Conservation (phyloP, 2,797 vertebrate genomes). For the Coccyzus lansbergi region DNA sequence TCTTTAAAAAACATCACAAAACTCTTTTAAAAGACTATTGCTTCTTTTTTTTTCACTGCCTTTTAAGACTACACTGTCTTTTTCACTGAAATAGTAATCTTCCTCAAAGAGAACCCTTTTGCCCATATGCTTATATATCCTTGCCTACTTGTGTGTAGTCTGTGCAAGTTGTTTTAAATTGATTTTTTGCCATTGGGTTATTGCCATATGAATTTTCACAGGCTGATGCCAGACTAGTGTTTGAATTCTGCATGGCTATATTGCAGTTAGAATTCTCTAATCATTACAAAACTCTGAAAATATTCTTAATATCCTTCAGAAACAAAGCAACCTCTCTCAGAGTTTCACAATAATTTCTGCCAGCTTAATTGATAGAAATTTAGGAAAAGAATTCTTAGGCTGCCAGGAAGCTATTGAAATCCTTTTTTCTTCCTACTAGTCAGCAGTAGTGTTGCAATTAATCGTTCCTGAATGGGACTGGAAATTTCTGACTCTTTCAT, state of each 20-base stretch:
- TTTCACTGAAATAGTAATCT: background rate
- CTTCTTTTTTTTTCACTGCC: background rate
- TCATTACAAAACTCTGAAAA: background rate
- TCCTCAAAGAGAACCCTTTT: background rate
- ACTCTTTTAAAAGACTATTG: background rate
- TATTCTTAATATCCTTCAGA: background rate
- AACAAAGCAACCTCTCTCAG: background rate
- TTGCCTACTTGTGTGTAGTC: background rate
- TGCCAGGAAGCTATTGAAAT: slow-evolving; percentile 5
- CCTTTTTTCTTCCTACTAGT: background rate
- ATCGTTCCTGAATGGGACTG: slow-evolving; percentile 20
- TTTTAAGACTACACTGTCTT: background rate
- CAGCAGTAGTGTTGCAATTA: slow-evolving; percentile 26
- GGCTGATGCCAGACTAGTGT: background rate
- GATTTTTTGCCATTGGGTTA: background rate
- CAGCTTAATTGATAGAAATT: background rate
- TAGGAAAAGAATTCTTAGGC: background rate
- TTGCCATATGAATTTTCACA: background rate
- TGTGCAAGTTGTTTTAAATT: background rate
- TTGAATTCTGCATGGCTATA: background rate
- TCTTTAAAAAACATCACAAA: background rate
- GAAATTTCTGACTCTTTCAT: slow-evolving; percentile 43
- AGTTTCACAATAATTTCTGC: background rate
- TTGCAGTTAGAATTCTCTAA: background rate
- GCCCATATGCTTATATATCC: background rate